Evolutionary conservation across 2,113 vertebrate species (phyloP).

Genomic region (Anser brachyrhynchus): DNA sequence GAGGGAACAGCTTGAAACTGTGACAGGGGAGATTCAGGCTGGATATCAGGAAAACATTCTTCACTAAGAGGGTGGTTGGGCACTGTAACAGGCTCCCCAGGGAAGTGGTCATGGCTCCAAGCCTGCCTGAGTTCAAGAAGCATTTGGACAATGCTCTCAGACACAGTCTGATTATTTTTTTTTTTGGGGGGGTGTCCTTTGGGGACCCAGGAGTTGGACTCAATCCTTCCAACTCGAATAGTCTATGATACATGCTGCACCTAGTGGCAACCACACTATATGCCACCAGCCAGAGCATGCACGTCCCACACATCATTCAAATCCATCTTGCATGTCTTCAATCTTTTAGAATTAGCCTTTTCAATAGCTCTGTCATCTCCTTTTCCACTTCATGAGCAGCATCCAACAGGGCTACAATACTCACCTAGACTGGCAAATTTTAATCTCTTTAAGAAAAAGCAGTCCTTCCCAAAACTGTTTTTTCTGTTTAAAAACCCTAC

Average conservation of each 20-base stretch:
- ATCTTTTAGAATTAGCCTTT: background rate
- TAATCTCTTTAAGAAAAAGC: background rate
- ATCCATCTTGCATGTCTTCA: background rate
- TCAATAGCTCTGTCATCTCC: background rate
- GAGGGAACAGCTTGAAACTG: too few relatives aligned
- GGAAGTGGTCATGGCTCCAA: too few relatives aligned
- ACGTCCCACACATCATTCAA: fast-evolving
- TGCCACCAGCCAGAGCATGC: background rate
- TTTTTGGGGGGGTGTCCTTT: too few relatives aligned
- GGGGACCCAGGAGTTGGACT: too few relatives aligned
- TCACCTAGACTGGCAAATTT: background rate
- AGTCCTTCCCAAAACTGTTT: background rate
- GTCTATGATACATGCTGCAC: fast-evolving
- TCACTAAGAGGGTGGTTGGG: too few relatives aligned
- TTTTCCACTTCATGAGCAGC: background rate
- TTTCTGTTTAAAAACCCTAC: background rate
- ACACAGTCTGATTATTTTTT: too few relatives aligned
- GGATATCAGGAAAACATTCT: too few relatives aligned
- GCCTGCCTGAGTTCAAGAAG: too few relatives aligned
- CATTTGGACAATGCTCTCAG: too few relatives aligned
- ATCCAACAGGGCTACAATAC: background rate
- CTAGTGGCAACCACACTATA: background rate
- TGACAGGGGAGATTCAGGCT: too few relatives aligned
- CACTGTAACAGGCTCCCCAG: too few relatives aligned
- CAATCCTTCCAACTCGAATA: too few relatives aligned